Conservation (phyloP, 1,140 invertebrate species). For the Wasmannia auropunctata region DNA sequence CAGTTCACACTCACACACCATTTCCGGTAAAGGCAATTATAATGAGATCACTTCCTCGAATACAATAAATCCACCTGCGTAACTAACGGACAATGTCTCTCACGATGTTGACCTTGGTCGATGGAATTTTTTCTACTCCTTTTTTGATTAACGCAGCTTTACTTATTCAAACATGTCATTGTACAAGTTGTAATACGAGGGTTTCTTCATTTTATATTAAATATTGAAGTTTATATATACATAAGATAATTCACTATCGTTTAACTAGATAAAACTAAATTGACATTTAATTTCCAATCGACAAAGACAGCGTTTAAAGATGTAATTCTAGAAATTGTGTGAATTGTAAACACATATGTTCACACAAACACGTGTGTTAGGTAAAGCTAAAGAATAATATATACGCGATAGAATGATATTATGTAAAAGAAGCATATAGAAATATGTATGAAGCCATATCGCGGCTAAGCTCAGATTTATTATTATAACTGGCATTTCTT, state of each 20-base stretch:
- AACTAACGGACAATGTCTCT: not conserved
- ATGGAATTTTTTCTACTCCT: not conserved
- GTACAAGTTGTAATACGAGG: not conserved
- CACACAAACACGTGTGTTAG: not conserved
- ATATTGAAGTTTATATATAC: not conserved
- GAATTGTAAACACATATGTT: not conserved
- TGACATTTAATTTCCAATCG: not conserved
- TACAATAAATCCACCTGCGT: conserved; percentile 11
- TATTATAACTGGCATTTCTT: not conserved
- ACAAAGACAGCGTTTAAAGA: not conserved
- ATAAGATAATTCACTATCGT: not conserved
- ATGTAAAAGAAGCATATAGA: not conserved
- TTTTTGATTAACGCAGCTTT: not conserved
- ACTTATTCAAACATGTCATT: not conserved
- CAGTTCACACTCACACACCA: not conserved
- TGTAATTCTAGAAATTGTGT: not conserved
- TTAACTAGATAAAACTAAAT: not conserved
- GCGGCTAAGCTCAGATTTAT: not conserved
- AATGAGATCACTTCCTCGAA: not conserved
- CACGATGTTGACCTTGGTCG: not conserved
- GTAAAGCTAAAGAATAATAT: not conserved
- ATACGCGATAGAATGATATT: not conserved
- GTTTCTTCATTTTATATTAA: not conserved
- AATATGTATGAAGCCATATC: not conserved
- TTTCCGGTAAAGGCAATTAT: not conserved